Evolutionary conservation across 2,888 invertebrate genomes (phyloP).

Genomic region (Biston betularia): DNA sequence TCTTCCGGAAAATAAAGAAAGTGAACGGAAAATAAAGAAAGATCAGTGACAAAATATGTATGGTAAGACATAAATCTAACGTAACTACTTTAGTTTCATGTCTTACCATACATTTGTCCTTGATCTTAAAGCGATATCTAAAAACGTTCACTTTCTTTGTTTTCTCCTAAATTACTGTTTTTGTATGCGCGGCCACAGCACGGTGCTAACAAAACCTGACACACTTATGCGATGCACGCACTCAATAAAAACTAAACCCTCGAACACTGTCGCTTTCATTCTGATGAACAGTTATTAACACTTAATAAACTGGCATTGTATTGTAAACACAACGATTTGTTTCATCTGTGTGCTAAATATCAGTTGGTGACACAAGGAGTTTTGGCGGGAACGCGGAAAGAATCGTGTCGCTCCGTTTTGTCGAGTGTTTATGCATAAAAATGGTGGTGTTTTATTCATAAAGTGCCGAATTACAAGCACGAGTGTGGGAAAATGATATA

Average conservation of each 20-base stretch:
- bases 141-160: conserved; percentile 69
- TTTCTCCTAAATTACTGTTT: conserved; percentile 57
- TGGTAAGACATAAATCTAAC: conserved; percentile 31
- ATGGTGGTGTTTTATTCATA: no score
- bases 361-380: conserved; percentile 38
- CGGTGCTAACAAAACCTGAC: conserved; percentile 57
- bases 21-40: no score
- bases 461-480: no score
- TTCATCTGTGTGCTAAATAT: conserved; percentile 22
- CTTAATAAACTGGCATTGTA: conserved; percentile 42
- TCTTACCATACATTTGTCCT: not conserved
- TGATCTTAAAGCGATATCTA: conserved; percentile 41
- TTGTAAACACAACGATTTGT: conserved; percentile 28
- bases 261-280: conserved; percentile 47
- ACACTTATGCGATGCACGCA: conserved; percentile 49
- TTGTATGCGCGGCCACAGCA: conserved; percentile 67
- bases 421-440: no score
- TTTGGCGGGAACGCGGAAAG: no score
- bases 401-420: no score
- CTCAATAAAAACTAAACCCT: conserved; percentile 21
- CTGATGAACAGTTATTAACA: conserved; percentile 6
- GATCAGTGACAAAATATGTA: no score
- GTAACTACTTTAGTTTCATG: not conserved
- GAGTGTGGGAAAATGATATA: no score
- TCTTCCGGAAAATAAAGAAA: no score